Base-by-base conservation (phyloP, 1,140 invertebrate species). In the Elymnias hypermnestra region DNA sequence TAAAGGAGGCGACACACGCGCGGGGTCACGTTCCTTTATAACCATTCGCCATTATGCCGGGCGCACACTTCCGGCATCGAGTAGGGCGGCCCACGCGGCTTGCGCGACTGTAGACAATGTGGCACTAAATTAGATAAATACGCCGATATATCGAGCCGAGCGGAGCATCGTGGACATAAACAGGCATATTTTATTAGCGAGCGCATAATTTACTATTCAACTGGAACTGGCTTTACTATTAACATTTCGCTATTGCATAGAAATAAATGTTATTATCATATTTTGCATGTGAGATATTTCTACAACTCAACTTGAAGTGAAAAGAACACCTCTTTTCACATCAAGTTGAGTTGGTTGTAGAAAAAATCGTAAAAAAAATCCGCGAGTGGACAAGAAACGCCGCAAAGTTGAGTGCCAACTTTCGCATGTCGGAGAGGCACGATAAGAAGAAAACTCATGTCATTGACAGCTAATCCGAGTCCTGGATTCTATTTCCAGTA, bases 1-100 rank as follows among this genome's bases (percentile, higher is more conserved):
- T 45, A 36, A 45, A 41, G 39, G 9, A 8, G 22, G 9, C 31
- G 35, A 21, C 39, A 51, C 43, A 49, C 53, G 19, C 40, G 14
- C 29, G 31, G 35, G 50, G 51, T 59, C 57, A 66, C 58, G 67
- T 62, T 63, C 45, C 28, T 53, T 47, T n/a, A 53, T 59, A 57
- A 51, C 44, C 52, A 56, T 60, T 50, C 54, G 57, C 53, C 17
- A 33, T 31, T 13, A 33, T 29, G 36, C 33, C 22, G 23, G 28
- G 35, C 39, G 29, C 45, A 48, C 23, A 50, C 25, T 50, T 50
- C 47, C 47, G 31, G 39, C 40, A 37, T 6, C 21, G 19, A 38
- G 33, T 9, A 36, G 33, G 37, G 14, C 37, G 45, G 37, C 40
- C 47, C 47, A 50, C 47, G 47, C 47, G 40, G 35, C 28, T 7